These are phyloP conservation scores for Agelas oroides DNA, from an alignment of 37 sponge, comb jelly and placozoan species.

Conservation along the genomic window DNA sequence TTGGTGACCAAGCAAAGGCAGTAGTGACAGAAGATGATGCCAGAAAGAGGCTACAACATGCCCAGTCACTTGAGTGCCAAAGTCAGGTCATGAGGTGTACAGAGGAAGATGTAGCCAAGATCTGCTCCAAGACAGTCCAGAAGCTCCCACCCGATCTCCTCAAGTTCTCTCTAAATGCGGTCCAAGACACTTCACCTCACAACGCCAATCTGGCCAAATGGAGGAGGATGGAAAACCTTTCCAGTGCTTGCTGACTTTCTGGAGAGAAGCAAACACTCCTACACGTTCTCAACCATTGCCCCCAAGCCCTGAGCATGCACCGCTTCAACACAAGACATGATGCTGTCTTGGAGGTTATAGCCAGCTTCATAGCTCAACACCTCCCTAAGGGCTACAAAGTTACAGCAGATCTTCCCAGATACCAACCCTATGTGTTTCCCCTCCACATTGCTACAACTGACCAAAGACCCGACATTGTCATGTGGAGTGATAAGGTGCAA, in stretches of 20 bases:
- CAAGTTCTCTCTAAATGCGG: slow-evolving; percentile 31
- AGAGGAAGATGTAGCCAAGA: neutral
- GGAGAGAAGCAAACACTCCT: neutral
- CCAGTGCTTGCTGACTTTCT: slow-evolving; percentile 28
- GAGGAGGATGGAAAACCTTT: neutral
- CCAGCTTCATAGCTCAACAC: neutral
- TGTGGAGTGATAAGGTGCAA: neutral
- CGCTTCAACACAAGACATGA: slow-evolving; percentile 40
- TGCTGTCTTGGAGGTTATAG: neutral
- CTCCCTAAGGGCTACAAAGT: neutral
- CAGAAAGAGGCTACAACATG: neutral
- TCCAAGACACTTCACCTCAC: slow-evolving; percentile 27
- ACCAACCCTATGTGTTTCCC: slow-evolving; percentile 3
- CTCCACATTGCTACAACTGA: slow-evolving; percentile 14
- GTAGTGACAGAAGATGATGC: neutral
- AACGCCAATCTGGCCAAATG: slow-evolving; percentile 18
- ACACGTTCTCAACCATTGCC: slow-evolving; percentile 27
- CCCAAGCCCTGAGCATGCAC: slow-evolving; percentile 6
- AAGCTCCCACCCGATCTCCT: neutral
- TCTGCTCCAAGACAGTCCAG: neutral
- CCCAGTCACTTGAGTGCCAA: neutral
- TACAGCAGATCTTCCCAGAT: slow-evolving; percentile 13
- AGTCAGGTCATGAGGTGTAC: neutral
- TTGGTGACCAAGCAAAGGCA: neutral
- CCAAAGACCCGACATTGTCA: slow-evolving; percentile 16